Conservation (phyloP, 2,113 vertebrate genomes). For the Choloepus hoffmanni region DNA sequence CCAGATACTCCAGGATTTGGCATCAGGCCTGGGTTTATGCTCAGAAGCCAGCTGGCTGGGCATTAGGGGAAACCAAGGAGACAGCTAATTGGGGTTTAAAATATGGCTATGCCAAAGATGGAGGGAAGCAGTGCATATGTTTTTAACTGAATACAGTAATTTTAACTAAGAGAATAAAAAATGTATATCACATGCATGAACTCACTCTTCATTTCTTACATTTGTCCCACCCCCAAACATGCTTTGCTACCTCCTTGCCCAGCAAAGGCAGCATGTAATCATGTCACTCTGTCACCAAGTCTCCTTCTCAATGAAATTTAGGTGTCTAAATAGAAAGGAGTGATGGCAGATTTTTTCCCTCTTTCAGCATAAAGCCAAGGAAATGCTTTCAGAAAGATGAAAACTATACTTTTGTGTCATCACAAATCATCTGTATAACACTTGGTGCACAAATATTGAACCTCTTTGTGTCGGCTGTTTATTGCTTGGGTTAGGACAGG, state of each 20-base stretch:
- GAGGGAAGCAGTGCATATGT: background rate
- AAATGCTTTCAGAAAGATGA: constrained; percentile 75
- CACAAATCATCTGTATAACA: constrained; percentile 75
- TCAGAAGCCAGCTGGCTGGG: constrained; percentile 69
- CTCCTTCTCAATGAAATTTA: constrained; percentile 76
- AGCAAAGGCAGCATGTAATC: constrained; percentile 55
- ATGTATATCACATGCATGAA: background rate
- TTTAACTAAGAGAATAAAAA: constrained; percentile 40
- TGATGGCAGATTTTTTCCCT: constrained; percentile 62
- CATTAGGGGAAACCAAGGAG: constrained; percentile 48
- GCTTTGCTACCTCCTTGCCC: background rate
- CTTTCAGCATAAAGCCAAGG: constrained; percentile 75
- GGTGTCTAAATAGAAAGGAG: constrained; percentile 69
- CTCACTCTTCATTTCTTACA: background rate
- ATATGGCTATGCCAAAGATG: constrained; percentile 46
- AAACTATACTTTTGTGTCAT: constrained; percentile 70
- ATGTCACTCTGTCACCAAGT: constrained; percentile 70
- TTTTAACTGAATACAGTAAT: constrained; percentile 3
- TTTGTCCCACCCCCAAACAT: background rate
- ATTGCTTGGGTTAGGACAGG: constrained; percentile 69
- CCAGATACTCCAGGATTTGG: constrained; percentile 78
- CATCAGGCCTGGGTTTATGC: background rate
- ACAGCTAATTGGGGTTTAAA: constrained; percentile 67
- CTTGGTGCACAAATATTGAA: constrained; percentile 72
- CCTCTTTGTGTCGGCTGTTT: constrained; percentile 64